Percentiles rank a stretch among this genome's conserved stretches.
phyloP scores from a whole-genome alignment of 2,888 invertebrate genomes.

The Euplagia quadripunctaria region DNA sequence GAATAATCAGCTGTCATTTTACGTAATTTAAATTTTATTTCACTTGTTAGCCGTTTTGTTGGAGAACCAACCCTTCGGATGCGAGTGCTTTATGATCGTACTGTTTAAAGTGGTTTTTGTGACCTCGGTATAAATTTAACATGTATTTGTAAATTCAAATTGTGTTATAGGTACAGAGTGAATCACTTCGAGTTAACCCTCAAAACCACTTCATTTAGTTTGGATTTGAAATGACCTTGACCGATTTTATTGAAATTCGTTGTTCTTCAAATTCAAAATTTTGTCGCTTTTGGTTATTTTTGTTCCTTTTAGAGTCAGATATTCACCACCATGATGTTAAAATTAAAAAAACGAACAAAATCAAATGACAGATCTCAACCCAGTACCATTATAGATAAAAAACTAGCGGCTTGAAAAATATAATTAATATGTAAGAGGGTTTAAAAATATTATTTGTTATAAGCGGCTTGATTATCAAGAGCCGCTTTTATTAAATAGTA shows the following conservation, averaged over 20 bases:
- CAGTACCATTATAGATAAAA: too few relatives aligned
- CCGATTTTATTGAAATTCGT: not conserved
- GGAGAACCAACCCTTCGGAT: constrained; percentile 1
- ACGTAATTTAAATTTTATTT: constrained; percentile 55
- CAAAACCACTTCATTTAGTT: not conserved
- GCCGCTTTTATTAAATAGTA: too few relatives aligned
- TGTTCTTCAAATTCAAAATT: not conserved
- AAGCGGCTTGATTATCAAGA: too few relatives aligned
- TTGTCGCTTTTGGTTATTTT: not conserved
- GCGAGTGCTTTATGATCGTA: constrained; percentile 9
- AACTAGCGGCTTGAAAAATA: too few relatives aligned
- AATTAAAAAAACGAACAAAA: too few relatives aligned
- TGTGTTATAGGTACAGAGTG: not conserved
- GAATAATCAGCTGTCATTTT: constrained; percentile 62
- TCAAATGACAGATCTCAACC: too few relatives aligned
- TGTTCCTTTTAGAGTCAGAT: not conserved
- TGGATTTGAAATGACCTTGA: not conserved
- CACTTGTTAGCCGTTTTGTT: constrained; percentile 35
- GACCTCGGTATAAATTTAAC: not conserved
- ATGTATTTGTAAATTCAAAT: not conserved
- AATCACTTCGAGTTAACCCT: not conserved
- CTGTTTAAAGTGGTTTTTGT: constrained; percentile 1
- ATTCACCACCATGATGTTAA: too few relatives aligned
- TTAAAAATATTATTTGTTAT: too few relatives aligned
- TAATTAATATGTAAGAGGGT: too few relatives aligned